Conservation (phyloP, 1,140 invertebrate genomes). For the Zaprionus ghesquierei region DNA sequence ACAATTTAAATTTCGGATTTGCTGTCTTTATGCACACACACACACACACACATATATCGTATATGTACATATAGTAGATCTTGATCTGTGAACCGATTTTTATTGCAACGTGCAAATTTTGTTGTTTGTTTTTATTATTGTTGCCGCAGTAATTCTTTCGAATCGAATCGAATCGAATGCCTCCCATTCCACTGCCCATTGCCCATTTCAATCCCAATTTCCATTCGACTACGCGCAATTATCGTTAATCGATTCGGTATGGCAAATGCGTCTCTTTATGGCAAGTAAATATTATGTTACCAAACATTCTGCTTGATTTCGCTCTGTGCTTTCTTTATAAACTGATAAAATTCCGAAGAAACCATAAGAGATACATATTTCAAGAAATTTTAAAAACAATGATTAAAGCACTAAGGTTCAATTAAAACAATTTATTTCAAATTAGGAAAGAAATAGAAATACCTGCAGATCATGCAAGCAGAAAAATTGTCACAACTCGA, state of each 20-base stretch:
- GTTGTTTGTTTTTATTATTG: slow-evolving; percentile 60
- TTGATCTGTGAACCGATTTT: slow-evolving; percentile 49
- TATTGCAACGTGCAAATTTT: slow-evolving; percentile 35
- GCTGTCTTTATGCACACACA: slow-evolving; percentile 5
- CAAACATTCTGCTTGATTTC: background rate
- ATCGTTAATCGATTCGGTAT: slow-evolving; percentile 27
- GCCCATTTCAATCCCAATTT: background rate
- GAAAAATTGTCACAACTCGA: too few species aligned
- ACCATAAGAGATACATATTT: background rate
- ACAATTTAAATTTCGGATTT: slow-evolving; percentile 51
- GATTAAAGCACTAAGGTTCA: too few species aligned
- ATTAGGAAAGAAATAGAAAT: too few species aligned
- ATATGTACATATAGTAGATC: too few species aligned
- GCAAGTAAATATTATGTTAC: slow-evolving; percentile 31
- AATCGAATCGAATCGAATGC: slow-evolving; percentile 48
- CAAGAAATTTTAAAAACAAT: too few species aligned
- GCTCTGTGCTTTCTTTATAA: background rate
- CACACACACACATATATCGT: background rate
- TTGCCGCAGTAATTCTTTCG: slow-evolving; percentile 29
- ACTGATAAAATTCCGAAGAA: background rate
- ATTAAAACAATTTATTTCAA: too few species aligned
- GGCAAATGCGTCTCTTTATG: slow-evolving; percentile 3
- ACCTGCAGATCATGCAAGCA: too few species aligned
- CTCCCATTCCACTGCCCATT: slow-evolving; percentile 14
- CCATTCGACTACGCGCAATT: slow-evolving; percentile 25